Base-by-base conservation (phyloP, 2,888 invertebrate species). In the Parnassius smintheus region DNA sequence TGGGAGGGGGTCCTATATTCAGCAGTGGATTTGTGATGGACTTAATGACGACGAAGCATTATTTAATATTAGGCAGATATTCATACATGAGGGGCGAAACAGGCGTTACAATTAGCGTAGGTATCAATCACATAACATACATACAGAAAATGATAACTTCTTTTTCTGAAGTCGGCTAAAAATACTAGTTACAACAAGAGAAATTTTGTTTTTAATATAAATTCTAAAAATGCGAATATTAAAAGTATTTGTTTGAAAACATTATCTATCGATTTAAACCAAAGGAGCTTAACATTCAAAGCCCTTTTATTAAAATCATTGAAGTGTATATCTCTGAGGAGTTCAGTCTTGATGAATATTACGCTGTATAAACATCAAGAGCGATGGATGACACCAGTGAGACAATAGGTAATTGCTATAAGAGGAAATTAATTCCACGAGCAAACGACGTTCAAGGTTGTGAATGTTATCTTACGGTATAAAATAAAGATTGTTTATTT, bases 341-440 rank as follows among this genome's bases (percentile, higher is more conserved):
- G 18, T 48, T 52, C 56, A 48, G 22, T 11, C 8, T 35, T 35
- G 41, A 59, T 48, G 45, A 42, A 53, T 58, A 11, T 35, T 18
- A 41, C 8, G 10, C 22, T 54, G 13, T 2, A 49, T 49, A 50
- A 25, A 61, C 49, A 61, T 55, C 58, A 58, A 13, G 56, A 52
- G 49, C 25, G 13, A 56, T 10, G 45, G 50, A 55, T 62, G 54
- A 51, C 65, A 52, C 67, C 50, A 61, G 61, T 62, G 53, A 59
- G 59, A 78, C 79, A 78, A 78, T 75, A 69, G 72, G 63, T 73
- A 66, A 78, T 76, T 73, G 70, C 65, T 66, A 61, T 72, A 76
- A 68, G 70, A 74, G 76, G 76, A 80, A 76, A 76, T 75, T 74
- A 70, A 71, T 73, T 65, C 66, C 70, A 64, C 66, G 68, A 67